phyloP scores from a whole-genome alignment of 2,797 vertebrate species.

The Gephyroberyx darwinii region DNA sequence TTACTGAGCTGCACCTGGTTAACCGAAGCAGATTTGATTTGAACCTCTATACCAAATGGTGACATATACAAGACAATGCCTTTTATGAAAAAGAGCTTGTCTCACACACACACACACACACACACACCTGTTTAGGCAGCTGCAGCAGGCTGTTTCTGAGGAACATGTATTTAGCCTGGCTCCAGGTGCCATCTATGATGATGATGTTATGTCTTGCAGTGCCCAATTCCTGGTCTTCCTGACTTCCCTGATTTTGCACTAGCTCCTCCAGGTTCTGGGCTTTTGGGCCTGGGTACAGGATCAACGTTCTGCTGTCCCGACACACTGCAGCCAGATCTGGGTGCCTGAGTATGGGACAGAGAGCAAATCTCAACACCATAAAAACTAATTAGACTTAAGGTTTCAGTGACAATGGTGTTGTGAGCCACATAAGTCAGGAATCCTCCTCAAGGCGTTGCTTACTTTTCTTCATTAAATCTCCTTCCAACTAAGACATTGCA shows the following conservation, averaged over 20 bases:
- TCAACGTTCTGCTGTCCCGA: conserved; percentile 85
- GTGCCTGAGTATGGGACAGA: conserved; percentile 77
- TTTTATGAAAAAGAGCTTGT: not conserved
- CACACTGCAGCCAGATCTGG: conserved; percentile 91
- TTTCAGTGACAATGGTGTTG: not conserved
- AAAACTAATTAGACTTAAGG: not conserved
- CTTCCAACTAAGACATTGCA: conserved; percentile 92
- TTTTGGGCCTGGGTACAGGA: conserved; percentile 93
- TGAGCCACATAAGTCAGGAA: not conserved
- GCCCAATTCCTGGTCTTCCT: conserved; percentile 58
- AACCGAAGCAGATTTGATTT: conserved; percentile 18
- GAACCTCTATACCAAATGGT: too few relatives aligned
- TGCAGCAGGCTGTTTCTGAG: conserved; percentile 93
- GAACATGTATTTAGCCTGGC: conserved; percentile 98
- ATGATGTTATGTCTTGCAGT: conserved; percentile 84
- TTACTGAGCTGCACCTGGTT: conserved; percentile 91
- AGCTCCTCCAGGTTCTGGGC: conserved; percentile 92
- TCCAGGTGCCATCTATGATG: conserved; percentile 98
- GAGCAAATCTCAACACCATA: not conserved
- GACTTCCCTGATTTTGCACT: conserved; percentile 37
- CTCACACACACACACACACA: too few relatives aligned
- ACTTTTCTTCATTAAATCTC: conserved; percentile 95
- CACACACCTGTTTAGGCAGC: conserved; percentile 90
- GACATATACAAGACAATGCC: not conserved
- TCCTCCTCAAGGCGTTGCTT: conserved; percentile 23